Evolutionary conservation across 2,888 invertebrate genomes (phyloP).

Genomic region (Agrochola litura): DNA sequence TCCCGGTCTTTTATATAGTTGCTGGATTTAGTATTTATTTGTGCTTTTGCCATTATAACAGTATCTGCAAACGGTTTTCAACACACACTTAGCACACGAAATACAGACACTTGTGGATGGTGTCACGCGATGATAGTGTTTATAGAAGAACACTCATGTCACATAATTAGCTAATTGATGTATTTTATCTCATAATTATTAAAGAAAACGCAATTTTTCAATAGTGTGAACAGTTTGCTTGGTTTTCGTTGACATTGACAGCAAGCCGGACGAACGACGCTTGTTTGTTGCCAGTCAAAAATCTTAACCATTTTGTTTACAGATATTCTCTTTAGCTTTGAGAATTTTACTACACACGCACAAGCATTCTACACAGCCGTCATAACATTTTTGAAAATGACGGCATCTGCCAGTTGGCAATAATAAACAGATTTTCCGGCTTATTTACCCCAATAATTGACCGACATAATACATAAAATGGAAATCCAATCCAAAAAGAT

Average conservation of each 20-base stretch:
- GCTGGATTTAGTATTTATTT: slow-evolving; percentile 91
- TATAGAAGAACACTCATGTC: slow-evolving; percentile 25
- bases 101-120: slow-evolving; percentile 24
- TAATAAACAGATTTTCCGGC: background rate
- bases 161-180: slow-evolving; percentile 51
- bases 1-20: slow-evolving; percentile 95
- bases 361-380: too few relatives aligned
- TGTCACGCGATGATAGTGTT: slow-evolving; percentile 22
- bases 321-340: slow-evolving; percentile 14
- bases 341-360: background rate
- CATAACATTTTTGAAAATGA: background rate
- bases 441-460: background rate
- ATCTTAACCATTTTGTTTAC: background rate
- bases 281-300: slow-evolving; percentile 43
- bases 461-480: background rate
- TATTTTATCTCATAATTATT: slow-evolving; percentile 54
- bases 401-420: background rate
- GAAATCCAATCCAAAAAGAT: background rate
- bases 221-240: slow-evolving; percentile 48
- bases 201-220: slow-evolving; percentile 52
- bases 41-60: slow-evolving; percentile 86
- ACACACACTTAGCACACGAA: slow-evolving; percentile 34
- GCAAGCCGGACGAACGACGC: slow-evolving; percentile 61
- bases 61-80: slow-evolving; percentile 41
- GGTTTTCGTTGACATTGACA: slow-evolving; percentile 68